These are phyloP conservation scores for Odontesthes bonariensis DNA, from an alignment of 2,113 vertebrate species.

Conservation along the genomic window DNA sequence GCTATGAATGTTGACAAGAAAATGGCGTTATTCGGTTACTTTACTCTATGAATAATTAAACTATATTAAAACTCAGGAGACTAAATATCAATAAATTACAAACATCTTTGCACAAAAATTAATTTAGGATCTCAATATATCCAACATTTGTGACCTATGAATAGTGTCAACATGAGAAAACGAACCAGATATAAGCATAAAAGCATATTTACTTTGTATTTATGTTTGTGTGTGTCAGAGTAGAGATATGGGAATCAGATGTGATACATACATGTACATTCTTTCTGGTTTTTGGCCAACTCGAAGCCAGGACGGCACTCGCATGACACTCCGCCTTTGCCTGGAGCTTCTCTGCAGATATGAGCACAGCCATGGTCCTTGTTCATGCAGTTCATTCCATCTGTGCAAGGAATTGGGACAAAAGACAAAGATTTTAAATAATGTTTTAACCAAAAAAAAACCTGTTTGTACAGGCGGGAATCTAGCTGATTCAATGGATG, in stretches of 20 bases:
- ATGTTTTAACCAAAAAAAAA: background rate
- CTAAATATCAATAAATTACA: no score
- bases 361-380: constrained; percentile 98
- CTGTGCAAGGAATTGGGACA: constrained; percentile 80
- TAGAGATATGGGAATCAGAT: background rate
- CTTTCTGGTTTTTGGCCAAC: constrained; percentile 96
- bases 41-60: no score
- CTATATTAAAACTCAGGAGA: no score
- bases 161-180: background rate
- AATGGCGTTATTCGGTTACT: constrained; percentile 45
- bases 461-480: background rate
- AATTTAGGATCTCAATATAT: background rate
- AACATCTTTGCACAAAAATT: no score
- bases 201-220: background rate
- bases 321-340: constrained; percentile 96
- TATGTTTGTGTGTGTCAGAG: constrained; percentile 1
- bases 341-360: constrained; percentile 96
- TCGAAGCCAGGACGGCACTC: constrained; percentile 98
- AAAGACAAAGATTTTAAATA: constrained; percentile 1
- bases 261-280: constrained; percentile 96
- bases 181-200: background rate
- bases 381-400: constrained; percentile 99
- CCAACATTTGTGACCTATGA: background rate
- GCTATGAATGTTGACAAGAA: constrained; percentile 48
- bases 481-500: no score